Evolutionary conservation across 2,113 vertebrate genomes (phyloP).

Genomic region (Calcarius ornatus): DNA sequence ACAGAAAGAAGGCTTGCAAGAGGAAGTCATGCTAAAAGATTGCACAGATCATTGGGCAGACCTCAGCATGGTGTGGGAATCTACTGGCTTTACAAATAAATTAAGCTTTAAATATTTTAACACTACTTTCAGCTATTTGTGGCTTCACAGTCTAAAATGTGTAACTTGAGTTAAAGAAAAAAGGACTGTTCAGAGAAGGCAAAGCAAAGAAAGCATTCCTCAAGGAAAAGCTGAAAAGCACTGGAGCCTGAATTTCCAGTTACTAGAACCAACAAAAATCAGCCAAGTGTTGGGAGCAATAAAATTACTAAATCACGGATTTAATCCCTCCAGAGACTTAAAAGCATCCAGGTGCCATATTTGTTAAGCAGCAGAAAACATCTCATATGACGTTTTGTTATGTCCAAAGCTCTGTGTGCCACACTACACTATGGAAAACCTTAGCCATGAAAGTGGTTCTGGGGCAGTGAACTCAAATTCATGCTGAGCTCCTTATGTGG

Average conservation of each 20-base stretch:
- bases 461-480: neutral
- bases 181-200: neutral
- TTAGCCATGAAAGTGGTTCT: neutral
- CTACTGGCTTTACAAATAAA: neutral
- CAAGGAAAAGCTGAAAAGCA: neutral
- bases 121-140: neutral
- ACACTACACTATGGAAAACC: neutral
- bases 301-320: neutral
- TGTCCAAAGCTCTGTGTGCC: neutral
- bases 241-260: neutral
- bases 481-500: neutral
- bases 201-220: neutral
- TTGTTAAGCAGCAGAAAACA: neutral
- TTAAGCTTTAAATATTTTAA: neutral
- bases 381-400: fast-evolving
- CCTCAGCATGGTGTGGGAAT: neutral
- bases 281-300: neutral
- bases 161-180: neutral
- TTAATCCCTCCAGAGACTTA: neutral
- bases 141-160: neutral
- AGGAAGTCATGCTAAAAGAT: neutral
- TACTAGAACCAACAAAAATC: neutral
- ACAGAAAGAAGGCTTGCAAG: fast-evolving
- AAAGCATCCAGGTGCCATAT: neutral
- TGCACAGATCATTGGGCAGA: neutral